Evolutionary conservation across 2,888 invertebrate genomes (phyloP).

Genomic region (Seira ritae): DNA sequence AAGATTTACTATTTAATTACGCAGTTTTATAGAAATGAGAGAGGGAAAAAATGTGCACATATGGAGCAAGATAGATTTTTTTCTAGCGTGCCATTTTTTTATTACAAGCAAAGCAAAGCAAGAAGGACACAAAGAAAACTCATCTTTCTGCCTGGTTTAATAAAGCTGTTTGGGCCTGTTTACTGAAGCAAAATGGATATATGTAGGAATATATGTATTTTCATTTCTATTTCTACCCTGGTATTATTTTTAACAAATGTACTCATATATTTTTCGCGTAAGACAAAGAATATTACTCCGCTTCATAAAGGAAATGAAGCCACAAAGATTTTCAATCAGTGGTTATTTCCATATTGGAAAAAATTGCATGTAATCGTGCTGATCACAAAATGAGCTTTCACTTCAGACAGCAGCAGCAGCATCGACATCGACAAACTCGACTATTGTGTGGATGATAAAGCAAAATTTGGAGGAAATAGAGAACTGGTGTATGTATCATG

Average conservation of each 20-base stretch:
- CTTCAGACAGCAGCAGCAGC: too few relatives aligned
- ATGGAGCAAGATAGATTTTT: neutral
- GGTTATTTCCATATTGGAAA: conserved; percentile 25
- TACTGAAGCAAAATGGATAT: conserved; percentile 45
- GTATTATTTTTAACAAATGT: neutral
- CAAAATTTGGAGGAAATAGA: too few relatives aligned
- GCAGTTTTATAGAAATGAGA: neutral
- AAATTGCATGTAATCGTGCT: too few relatives aligned
- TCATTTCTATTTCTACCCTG: conserved; percentile 27
- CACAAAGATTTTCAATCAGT: conserved; percentile 59
- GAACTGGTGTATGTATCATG: too few relatives aligned
- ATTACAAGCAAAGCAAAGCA: neutral
- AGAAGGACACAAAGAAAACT: conserved; percentile 15
- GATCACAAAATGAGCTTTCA: too few relatives aligned
- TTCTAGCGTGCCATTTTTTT: neutral
- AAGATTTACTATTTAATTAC: conserved; percentile 13
- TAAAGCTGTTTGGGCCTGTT: conserved; percentile 47
- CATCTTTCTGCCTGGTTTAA: conserved; percentile 46
- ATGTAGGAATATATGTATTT: too few relatives aligned
- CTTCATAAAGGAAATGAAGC: neutral
- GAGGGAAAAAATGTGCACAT: neutral
- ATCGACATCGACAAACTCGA: too few relatives aligned
- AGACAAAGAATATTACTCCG: neutral
- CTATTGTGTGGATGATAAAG: too few relatives aligned
- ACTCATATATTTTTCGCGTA: neutral